Conservation (phyloP, 2,797 vertebrate genomes). For the Scomberomorus guttatus region DNA sequence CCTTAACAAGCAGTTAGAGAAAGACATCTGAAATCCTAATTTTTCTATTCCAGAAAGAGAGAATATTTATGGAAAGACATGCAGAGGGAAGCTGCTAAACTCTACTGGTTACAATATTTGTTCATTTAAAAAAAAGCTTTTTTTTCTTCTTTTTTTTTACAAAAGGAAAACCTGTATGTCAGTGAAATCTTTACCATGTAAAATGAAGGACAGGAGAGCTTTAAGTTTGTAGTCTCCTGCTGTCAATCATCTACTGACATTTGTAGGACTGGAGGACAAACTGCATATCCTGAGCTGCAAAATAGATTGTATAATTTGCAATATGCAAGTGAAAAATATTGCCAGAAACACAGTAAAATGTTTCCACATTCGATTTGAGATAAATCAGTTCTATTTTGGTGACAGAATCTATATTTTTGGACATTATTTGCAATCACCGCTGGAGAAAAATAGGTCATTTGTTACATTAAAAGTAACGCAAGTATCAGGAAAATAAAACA, state of each 20-base stretch:
- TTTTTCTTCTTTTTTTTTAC: constrained; percentile 16
- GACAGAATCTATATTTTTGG: constrained; percentile 21
- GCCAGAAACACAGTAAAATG: constrained; percentile 42
- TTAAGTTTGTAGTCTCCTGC: constrained; percentile 61
- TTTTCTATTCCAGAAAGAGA: constrained; percentile 56
- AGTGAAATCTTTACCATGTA: constrained; percentile 66
- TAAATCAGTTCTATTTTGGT: constrained; percentile 41
- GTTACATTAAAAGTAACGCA: constrained; percentile 22
- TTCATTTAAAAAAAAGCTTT: constrained; percentile 62
- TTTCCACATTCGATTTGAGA: constrained; percentile 35
- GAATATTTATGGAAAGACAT: constrained; percentile 66
- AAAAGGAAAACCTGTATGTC: constrained; percentile 39
- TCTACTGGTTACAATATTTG: constrained; percentile 66
- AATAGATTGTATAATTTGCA: constrained; percentile 68
- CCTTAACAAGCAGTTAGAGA: constrained; percentile 80
- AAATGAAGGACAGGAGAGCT: constrained; percentile 57
- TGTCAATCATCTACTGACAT: constrained; percentile 69
- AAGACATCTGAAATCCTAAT: constrained; percentile 74
- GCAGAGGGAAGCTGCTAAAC: constrained; percentile 66
- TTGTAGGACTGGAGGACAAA: constrained; percentile 73
- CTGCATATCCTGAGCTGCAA: constrained; percentile 82
- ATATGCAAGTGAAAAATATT: constrained; percentile 50
- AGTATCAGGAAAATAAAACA: constrained; percentile 9
- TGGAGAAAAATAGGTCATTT: constrained; percentile 15
- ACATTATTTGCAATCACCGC: constrained; percentile 35